phyloP scores from a whole-genome alignment of 1,140 invertebrate genomes.

The Zaprionus lachaisei region DNA sequence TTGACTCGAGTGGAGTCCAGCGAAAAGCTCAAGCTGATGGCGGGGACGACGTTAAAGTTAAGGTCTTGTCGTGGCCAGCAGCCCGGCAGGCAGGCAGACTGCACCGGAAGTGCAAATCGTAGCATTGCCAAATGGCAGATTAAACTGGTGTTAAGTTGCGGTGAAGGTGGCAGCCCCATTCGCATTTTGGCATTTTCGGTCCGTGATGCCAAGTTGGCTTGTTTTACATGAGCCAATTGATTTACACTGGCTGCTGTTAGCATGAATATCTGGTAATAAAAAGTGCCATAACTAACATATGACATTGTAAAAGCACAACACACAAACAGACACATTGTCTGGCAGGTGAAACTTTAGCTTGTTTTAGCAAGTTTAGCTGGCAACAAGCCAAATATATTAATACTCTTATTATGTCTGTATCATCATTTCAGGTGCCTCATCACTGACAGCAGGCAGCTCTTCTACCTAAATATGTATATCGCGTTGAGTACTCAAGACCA shows the following conservation, averaged over 20 bases:
- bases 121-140: slow-evolving; percentile 79
- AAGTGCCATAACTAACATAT: too few relatives aligned
- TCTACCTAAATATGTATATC: background rate
- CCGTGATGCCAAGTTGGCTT: background rate
- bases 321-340: background rate
- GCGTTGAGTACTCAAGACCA: slow-evolving; percentile 57
- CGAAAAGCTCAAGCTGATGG: background rate
- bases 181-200: slow-evolving; percentile 50
- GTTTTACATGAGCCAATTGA: background rate
- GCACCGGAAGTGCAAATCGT: slow-evolving; percentile 55
- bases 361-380: background rate
- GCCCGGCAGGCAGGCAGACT: background rate
- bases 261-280: background rate
- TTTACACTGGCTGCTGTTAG: background rate
- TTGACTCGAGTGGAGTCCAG: slow-evolving; percentile 30
- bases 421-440: background rate
- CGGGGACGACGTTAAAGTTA: background rate
- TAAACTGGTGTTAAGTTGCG: slow-evolving; percentile 77
- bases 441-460: background rate
- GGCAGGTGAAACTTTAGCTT: too few relatives aligned
- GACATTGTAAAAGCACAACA: background rate
- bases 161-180: slow-evolving; percentile 17
- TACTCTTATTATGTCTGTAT: too few relatives aligned
- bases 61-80: slow-evolving; percentile 1
- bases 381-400: background rate